Evolutionary conservation across 2,113 vertebrate species (phyloP).

Genomic region (Anoplopoma fimbria): DNA sequence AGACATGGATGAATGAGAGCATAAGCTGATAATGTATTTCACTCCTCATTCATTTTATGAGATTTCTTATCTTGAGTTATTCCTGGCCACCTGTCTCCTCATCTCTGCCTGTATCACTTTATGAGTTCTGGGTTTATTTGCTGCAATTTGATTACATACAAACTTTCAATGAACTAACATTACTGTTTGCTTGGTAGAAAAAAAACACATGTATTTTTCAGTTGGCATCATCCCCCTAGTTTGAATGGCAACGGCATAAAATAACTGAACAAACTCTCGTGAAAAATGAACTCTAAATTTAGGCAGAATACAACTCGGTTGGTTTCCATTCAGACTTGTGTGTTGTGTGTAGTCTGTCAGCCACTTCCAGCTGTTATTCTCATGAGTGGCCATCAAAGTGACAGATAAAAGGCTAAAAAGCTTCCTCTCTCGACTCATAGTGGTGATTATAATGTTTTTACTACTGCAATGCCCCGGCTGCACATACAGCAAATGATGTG

Average conservation of each 20-base stretch:
- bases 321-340: neutral
- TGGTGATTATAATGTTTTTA: slow-evolving; percentile 12
- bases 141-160: slow-evolving; percentile 43
- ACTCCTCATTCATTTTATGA: slow-evolving; percentile 13
- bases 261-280: neutral
- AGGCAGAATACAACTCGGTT: neutral
- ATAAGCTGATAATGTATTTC: slow-evolving; percentile 4
- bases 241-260: neutral
- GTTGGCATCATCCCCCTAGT: neutral
- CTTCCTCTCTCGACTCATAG: slow-evolving; percentile 23
- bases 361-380: slow-evolving; percentile 18
- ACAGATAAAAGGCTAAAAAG: slow-evolving; percentile 45
- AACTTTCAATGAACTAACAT: slow-evolving; percentile 14
- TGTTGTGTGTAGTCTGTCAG: slow-evolving; percentile 4
- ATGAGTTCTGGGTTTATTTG: slow-evolving; percentile 22
- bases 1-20: neutral
- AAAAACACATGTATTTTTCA: slow-evolving; percentile 17
- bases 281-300: neutral
- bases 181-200: slow-evolving; percentile 26
- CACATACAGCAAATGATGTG: slow-evolving; percentile 11
- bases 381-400: slow-evolving; percentile 36
- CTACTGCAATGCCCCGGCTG: neutral
- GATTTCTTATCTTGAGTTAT: slow-evolving; percentile 34
- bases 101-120: slow-evolving; percentile 28
- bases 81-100: slow-evolving; percentile 18